phyloP scores from a whole-genome alignment of 2,113 vertebrate genomes.

The Halcyon malimbica region DNA sequence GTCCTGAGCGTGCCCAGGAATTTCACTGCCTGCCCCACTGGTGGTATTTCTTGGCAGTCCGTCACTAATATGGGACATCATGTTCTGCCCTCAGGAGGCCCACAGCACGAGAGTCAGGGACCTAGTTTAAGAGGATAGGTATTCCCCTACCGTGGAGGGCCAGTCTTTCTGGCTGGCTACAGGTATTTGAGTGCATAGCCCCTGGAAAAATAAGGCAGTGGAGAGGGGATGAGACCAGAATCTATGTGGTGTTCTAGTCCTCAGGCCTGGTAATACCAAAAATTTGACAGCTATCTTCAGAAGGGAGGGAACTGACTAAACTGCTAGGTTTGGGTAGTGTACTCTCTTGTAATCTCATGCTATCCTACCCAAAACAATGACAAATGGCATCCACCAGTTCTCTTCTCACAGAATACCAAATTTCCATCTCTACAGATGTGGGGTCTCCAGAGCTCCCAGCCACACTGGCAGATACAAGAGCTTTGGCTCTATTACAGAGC shows the following conservation, averaged over 20 bases:
- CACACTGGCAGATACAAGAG: neutral
- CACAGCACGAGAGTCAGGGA: neutral
- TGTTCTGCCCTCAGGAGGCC: slow-evolving; percentile 30
- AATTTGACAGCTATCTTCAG: neutral
- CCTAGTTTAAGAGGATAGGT: neutral
- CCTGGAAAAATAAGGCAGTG: neutral
- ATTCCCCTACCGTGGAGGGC: neutral
- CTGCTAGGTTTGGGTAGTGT: neutral
- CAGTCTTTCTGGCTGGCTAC: neutral
- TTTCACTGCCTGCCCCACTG: slow-evolving; percentile 12
- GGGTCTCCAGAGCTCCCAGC: neutral
- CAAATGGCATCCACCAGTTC: neutral
- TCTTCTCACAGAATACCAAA: neutral
- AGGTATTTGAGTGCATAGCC: neutral
- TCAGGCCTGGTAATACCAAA: neutral
- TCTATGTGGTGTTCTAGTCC: neutral
- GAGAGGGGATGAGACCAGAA: neutral
- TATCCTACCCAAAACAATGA: neutral
- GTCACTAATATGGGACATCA: neutral
- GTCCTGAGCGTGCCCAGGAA: neutral
- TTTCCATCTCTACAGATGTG: neutral
- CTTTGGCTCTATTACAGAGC: neutral
- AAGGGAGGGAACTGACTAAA: neutral
- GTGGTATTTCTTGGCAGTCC: slow-evolving; percentile 2
- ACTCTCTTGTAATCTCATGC: neutral